phyloP scores from a whole-genome alignment of 2,797 vertebrate species.

The Pachyuromys duprasi region DNA sequence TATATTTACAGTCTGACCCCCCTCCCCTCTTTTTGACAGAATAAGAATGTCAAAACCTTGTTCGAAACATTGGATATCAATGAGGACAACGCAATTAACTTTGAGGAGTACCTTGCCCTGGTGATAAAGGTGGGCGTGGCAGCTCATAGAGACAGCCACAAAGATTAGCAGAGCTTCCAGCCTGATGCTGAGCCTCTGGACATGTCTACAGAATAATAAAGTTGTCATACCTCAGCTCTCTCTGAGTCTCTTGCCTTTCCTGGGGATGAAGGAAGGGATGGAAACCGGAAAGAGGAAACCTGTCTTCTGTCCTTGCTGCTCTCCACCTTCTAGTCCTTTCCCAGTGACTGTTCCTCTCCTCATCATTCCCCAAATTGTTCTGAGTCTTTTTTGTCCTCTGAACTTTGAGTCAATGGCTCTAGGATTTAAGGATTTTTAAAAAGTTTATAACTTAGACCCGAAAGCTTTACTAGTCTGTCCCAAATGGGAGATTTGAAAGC shows the following conservation, averaged over 20 bases:
- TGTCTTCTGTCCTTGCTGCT: rapidly evolving
- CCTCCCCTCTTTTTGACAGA: conserved; percentile 44
- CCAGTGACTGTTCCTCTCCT: too few species aligned
- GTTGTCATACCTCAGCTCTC: conserved; percentile 60
- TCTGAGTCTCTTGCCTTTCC: conserved; percentile 9
- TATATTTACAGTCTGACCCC: not conserved
- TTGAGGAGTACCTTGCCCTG: conserved; percentile 67
- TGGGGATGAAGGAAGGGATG: not conserved
- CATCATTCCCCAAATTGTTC: not conserved
- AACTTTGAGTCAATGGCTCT: not conserved
- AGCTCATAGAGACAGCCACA: conserved; percentile 60
- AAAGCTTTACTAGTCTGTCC: not conserved
- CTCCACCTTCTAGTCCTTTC: rapidly evolving
- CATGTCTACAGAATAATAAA: conserved; percentile 69
- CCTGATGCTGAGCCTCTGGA: not conserved
- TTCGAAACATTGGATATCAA: conserved; percentile 76
- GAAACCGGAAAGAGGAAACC: not conserved
- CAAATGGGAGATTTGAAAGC: not conserved
- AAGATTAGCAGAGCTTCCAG: not conserved
- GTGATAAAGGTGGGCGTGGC: not conserved
- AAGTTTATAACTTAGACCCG: not conserved
- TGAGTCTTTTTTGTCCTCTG: not conserved
- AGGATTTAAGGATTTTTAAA: not conserved
- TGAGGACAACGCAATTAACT: conserved; percentile 48
- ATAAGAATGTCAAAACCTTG: not conserved